Conservation (phyloP, 2,888 invertebrate genomes). For the Chelonus formosanus region DNA sequence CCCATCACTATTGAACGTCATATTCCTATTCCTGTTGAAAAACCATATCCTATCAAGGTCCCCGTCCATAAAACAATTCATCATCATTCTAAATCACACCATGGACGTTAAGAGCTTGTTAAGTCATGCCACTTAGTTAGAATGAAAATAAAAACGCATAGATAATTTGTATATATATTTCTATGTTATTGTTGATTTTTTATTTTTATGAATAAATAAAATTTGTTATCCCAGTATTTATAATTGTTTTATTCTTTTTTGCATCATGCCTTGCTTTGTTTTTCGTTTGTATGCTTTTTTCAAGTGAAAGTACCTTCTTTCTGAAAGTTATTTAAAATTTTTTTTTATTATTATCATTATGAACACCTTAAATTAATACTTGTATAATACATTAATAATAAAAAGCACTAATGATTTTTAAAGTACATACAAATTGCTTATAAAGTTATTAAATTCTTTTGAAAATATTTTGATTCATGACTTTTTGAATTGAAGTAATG, state of each 20-base stretch:
- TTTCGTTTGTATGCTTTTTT: conserved; percentile 6
- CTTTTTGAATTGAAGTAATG: no score
- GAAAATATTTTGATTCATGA: no score
- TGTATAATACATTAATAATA: no score
- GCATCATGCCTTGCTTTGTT: conserved; percentile 21
- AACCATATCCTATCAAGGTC: conserved; percentile 76
- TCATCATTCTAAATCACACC: conserved; percentile 70
- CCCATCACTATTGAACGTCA: conserved; percentile 77
- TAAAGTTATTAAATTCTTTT: no score
- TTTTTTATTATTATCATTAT: no score
- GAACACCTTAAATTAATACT: no score
- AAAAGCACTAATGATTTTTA: no score
- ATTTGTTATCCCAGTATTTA: no score
- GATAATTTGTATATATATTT: conserved; percentile 2
- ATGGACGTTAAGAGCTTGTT: conserved; percentile 11
- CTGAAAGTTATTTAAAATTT: neutral
- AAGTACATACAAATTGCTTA: no score
- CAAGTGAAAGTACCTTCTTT: conserved; percentile 6
- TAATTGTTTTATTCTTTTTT: no score
- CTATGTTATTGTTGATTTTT: conserved; percentile 22
- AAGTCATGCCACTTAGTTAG: neutral
- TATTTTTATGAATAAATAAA: conserved; percentile 16
- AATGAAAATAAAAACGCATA: neutral
- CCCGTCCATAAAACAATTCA: conserved; percentile 78
- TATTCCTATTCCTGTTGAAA: conserved; percentile 74